Percentiles rank a stretch among this genome's conserved stretches.
phyloP scores from a whole-genome alignment of 1,140 invertebrate genomes.

The Drosophila subobscura region DNA sequence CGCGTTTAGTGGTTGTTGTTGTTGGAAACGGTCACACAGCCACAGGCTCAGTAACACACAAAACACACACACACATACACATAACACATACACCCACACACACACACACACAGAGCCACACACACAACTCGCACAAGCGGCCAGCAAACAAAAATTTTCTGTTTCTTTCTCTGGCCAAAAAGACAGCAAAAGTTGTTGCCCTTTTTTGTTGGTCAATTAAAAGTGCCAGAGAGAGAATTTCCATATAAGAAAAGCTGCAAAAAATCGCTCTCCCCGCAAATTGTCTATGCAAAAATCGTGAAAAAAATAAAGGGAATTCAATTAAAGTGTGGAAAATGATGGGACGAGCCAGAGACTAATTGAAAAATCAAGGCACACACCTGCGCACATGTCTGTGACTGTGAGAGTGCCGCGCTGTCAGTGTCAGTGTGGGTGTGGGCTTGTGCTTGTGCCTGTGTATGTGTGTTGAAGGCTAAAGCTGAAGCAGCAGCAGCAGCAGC shows the following conservation, averaged over 20 bases:
- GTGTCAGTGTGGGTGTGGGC: slow-evolving; percentile 23
- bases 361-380: slow-evolving; percentile 75
- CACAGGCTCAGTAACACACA: slow-evolving; percentile 16
- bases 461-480: slow-evolving; percentile 71
- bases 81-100: slow-evolving; percentile 20
- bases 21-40: slow-evolving; percentile 65
- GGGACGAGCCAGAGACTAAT: slow-evolving; percentile 36
- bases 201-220: slow-evolving; percentile 28
- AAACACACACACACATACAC: slow-evolving; percentile 16
- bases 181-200: slow-evolving; percentile 43
- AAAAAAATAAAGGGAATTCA: slow-evolving; percentile 47
- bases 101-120: slow-evolving; percentile 19
- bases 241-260: slow-evolving; percentile 3
- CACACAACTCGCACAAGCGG: slow-evolving; percentile 16
- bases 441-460: slow-evolving; percentile 41
- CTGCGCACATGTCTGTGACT: slow-evolving; percentile 69
- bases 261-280: not conserved
- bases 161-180: slow-evolving; percentile 48
- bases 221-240: slow-evolving; percentile 8
- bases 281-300: not conserved
- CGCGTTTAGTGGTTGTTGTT: slow-evolving; percentile 73
- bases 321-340: slow-evolving; percentile 52
- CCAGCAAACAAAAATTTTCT: slow-evolving; percentile 75
- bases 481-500: slow-evolving; percentile 30
- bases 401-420: slow-evolving; percentile 37